A percentile compares a stretch with the other conserved stretches of the same genome.
Evolutionary conservation across 2,797 vertebrate genomes (phyloP).

Genomic region (Parauchenoglanis ngamensis): DNA sequence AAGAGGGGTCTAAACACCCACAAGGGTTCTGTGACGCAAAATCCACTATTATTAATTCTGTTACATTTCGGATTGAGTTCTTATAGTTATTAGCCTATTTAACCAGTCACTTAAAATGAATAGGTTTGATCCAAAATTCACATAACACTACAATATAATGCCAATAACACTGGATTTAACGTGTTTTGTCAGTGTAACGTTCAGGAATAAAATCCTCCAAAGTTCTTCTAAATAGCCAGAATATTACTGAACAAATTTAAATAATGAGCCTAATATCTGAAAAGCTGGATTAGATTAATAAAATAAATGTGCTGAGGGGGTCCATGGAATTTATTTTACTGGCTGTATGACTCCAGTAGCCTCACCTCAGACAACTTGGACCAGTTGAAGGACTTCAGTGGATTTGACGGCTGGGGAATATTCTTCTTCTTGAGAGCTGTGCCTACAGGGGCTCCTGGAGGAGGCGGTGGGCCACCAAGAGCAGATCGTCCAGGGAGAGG

Average conservation of each 20-base stretch:
- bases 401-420: conserved; percentile 90
- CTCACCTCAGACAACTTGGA: conserved; percentile 93
- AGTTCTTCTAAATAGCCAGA: neutral
- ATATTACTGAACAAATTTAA: neutral
- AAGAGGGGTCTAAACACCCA: neutral
- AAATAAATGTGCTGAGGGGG: neutral
- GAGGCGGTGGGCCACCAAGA: conserved; percentile 80
- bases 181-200: neutral
- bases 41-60: neutral
- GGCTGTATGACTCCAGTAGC: neutral
- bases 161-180: neutral
- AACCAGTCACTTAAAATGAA: neutral
- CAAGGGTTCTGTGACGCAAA: neutral
- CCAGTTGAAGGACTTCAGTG: conserved; percentile 99
- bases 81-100: neutral
- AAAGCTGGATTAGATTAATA: neutral
- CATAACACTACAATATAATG: neutral
- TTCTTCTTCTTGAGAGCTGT: conserved; percentile 87
- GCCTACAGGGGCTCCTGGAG: conserved; percentile 86
- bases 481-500: conserved; percentile 83
- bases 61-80: neutral
- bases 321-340: neutral
- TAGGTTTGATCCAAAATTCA: neutral
- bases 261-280: neutral
- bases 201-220: neutral